Base-by-base conservation (phyloP, 2,888 invertebrate species). In the Drosophila recens region DNA sequence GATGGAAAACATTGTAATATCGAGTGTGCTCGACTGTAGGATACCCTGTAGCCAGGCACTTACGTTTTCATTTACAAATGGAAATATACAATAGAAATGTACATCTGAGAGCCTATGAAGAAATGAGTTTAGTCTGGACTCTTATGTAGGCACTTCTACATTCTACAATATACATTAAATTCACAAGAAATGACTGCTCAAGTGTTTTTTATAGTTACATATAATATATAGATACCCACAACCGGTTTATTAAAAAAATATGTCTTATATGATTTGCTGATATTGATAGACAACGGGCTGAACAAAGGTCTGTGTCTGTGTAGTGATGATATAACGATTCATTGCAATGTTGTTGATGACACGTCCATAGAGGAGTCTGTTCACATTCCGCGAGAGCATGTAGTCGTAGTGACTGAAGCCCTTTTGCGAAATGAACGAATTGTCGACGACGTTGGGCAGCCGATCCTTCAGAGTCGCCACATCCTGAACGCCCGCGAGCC, bases 371-470 rank as follows among this genome's bases (percentile, higher is more conserved):
- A 70, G 46, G 17, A 63, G 36, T 0, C 4, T 0, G 0, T 63
- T 67, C 2, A 81, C 79, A 49, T 78, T 45, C 17, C 36, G 45
- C 0, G 80, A 84, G 3, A 81, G 23, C 11, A 72, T 8, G 5
- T 72, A 81, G 42, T 81, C 81, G 4, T 59, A 81, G 27, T 81
- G 81, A 8, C 67, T 66, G 40, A 81, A 81, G 5, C 53, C 46
- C 0, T 20, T 6, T 8, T 23, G 2, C 0, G 0, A 0, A 3
- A 80, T 65, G 6, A 30, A 51, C 3, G 46, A 46, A 13, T 15
- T 62, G 36, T 78, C 66, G 27, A 81, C 9, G 13, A 67, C 9
- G 36, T 80, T 80, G 13, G 75, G 75, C 3, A 94, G 94, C 72
- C 91, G 92, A 1, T 0, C 0, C 6, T 15, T 15, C 8, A 86